These are phyloP conservation scores for Microctenopoma stevenorrisi DNA, from an alignment of 2,797 vertebrate species.

Conservation along the genomic window DNA sequence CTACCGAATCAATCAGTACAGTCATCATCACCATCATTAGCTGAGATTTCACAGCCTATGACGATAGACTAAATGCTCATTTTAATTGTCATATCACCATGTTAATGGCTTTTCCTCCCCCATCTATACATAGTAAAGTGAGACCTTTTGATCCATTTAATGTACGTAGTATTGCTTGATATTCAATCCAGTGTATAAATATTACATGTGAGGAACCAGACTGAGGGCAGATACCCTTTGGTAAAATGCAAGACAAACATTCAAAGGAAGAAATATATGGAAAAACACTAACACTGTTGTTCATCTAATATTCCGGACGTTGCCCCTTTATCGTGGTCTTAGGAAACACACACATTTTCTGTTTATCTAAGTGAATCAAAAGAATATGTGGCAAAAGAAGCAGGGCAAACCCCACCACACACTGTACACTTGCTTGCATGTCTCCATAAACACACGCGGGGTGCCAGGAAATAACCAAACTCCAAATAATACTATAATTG, in stretches of 20 bases:
- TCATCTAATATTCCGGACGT: constrained; percentile 42
- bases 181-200: constrained; percentile 1
- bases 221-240: neutral
- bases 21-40: no score
- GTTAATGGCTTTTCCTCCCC: no score
- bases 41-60: no score
- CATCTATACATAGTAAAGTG: no score
- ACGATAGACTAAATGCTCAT: neutral
- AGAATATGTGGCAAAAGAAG: constrained; percentile 44
- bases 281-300: constrained; percentile 24
- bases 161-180: no score
- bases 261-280: constrained; percentile 4
- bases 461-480: constrained; percentile 68
- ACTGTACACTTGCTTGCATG: constrained; percentile 29
- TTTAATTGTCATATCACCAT: neutral
- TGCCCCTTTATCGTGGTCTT: constrained; percentile 16
- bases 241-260: neutral
- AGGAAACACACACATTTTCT: constrained; percentile 36
- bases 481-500: constrained; percentile 69
- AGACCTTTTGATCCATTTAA: no score
- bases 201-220: neutral
- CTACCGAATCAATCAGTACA: no score
- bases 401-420: constrained; percentile 15
- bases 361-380: constrained; percentile 45
- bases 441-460: constrained; percentile 48